Conservation (phyloP, 2,797 vertebrate genomes). For the Spheniscus humboldti region DNA sequence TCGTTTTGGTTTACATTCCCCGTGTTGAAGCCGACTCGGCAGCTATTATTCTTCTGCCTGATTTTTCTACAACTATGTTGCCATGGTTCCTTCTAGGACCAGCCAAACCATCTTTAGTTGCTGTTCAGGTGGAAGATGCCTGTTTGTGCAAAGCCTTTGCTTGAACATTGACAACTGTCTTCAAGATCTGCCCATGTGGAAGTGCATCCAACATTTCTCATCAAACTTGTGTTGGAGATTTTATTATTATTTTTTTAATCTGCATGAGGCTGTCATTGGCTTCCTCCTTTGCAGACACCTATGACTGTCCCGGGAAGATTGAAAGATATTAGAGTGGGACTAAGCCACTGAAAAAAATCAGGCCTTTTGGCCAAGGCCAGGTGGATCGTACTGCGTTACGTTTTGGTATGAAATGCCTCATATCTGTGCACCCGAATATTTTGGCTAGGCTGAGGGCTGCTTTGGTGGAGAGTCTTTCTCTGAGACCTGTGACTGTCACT, state of each 20-base stretch:
- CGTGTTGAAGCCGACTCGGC: background rate
- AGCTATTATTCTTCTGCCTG: background rate
- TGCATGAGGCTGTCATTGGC: background rate
- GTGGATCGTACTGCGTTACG: fast-evolving
- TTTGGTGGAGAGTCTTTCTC: background rate
- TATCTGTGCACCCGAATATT: background rate
- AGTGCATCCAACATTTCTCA: background rate
- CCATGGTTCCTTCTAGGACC: background rate
- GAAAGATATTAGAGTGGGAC: background rate
- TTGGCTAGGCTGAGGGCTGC: background rate
- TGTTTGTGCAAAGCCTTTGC: background rate
- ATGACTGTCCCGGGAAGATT: background rate
- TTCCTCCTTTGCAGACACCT: background rate
- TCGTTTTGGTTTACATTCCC: background rate
- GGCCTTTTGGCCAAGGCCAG: background rate
- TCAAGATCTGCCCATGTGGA: background rate
- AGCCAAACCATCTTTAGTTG: background rate
- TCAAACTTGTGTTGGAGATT: background rate
- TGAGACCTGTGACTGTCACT: background rate
- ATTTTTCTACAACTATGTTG: background rate
- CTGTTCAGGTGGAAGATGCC: background rate
- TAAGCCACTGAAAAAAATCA: background rate
- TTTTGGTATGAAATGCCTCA: background rate
- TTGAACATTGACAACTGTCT: background rate
- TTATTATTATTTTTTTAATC: background rate